Evolutionary conservation across 2,797 vertebrate genomes (phyloP).

Genomic region (Taenioides sp.): DNA sequence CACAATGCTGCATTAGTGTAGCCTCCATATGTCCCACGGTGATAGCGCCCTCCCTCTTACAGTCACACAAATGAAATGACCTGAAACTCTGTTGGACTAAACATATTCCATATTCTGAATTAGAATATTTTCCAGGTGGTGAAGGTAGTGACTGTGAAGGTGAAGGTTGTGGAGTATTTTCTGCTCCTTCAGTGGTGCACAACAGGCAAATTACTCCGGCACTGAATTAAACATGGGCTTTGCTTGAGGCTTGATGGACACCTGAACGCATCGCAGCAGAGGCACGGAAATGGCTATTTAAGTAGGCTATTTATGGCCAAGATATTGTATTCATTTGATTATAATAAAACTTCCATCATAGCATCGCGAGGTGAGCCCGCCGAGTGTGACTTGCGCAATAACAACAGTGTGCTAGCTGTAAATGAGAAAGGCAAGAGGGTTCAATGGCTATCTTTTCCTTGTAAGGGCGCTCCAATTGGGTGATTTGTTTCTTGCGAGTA

Average conservation of each 20-base stretch:
- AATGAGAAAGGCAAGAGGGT: constrained; percentile 60
- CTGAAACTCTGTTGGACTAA: background rate
- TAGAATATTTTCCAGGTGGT: background rate
- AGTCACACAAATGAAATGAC: too few relatives aligned
- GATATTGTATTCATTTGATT: constrained; percentile 82
- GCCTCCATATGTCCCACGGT: background rate
- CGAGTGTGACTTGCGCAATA: constrained; percentile 73
- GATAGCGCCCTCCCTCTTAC: background rate
- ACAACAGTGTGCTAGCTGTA: constrained; percentile 65
- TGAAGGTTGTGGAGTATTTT: constrained; percentile 43
- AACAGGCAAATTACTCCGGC: constrained; percentile 54
- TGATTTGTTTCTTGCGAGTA: constrained; percentile 71
- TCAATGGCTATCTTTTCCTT: constrained; percentile 74
- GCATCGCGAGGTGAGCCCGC: constrained; percentile 50
- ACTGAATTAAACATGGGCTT: constrained; percentile 79
- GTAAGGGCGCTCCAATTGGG: constrained; percentile 59
- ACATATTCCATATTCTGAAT: background rate
- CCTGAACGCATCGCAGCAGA: constrained; percentile 66
- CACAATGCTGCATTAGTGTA: background rate
- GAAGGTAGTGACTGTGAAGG: constrained; percentile 23
- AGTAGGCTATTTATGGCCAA: constrained; percentile 79
- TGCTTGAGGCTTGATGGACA: constrained; percentile 73
- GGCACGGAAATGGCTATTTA: constrained; percentile 78
- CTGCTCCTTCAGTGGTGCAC: constrained; percentile 32
- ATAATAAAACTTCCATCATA: constrained; percentile 80